phyloP scores from a whole-genome alignment of 92 coral and sea anemone genomes.

The Epizoanthus ramosus region DNA sequence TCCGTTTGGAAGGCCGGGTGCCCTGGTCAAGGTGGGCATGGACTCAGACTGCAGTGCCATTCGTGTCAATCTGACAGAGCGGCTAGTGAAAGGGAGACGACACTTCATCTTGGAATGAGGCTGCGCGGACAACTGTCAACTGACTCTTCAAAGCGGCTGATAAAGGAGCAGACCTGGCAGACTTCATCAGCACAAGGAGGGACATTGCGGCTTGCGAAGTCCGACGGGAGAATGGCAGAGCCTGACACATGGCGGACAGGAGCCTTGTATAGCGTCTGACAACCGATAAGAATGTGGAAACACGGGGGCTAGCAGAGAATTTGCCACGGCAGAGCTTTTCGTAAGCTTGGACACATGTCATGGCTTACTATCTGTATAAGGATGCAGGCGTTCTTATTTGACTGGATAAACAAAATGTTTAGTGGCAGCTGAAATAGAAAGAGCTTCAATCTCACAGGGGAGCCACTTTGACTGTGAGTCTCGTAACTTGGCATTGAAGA shows the following conservation, averaged over 20 bases:
- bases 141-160: slow-evolving; percentile 32
- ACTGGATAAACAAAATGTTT: slow-evolving; percentile 48
- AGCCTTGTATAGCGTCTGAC: no score
- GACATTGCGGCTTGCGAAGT: no score
- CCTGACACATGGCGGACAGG: no score
- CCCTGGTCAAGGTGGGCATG: slow-evolving; percentile 68
- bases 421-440: slow-evolving; percentile 38
- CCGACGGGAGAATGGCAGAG: no score
- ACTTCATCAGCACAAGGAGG: slow-evolving; percentile 30
- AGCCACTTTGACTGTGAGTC: slow-evolving; percentile 28
- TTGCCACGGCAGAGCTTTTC: no score
- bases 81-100: slow-evolving; percentile 69
- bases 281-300: no score
- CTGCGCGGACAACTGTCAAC: slow-evolving; percentile 51
- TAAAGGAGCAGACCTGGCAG: slow-evolving; percentile 65
- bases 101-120: slow-evolving; percentile 49
- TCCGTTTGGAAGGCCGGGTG: slow-evolving; percentile 68
- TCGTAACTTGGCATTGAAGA: slow-evolving; percentile 21
- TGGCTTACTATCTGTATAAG: slow-evolving; percentile 41
- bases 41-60: slow-evolving; percentile 35
- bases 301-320: no score
- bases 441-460: slow-evolving; percentile 29
- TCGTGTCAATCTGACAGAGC: slow-evolving; percentile 60
- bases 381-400: slow-evolving; percentile 32
- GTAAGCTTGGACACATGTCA: no score